These are phyloP conservation scores for Terrapene triunguis DNA, from an alignment of 2,113 vertebrate genomes.

Conservation along the genomic window DNA sequence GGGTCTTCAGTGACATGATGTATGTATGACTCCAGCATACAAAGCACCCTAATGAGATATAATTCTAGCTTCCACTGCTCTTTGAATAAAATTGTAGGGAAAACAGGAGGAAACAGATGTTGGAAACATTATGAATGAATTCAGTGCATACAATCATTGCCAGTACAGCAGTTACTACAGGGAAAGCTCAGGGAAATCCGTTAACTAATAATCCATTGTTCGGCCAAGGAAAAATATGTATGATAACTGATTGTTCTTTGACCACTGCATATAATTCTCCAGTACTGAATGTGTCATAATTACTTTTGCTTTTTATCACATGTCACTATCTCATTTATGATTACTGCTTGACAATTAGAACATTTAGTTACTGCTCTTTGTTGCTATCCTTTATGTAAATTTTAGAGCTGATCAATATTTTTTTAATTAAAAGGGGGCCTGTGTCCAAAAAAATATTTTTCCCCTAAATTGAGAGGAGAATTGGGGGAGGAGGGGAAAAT, in stretches of 20 bases:
- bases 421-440: not conserved
- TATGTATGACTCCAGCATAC: constrained; percentile 52
- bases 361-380: not conserved
- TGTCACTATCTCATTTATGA: not conserved
- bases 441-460: not conserved
- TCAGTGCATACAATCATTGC: constrained; percentile 41
- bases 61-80: constrained; percentile 14
- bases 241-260: not conserved
- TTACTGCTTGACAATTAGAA: not conserved
- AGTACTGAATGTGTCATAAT: not conserved
- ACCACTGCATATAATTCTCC: not conserved
- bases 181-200: constrained; percentile 79
- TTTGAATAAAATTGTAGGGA: constrained; percentile 48
- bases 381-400: not conserved
- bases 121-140: constrained; percentile 79
- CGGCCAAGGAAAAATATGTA: constrained; percentile 55
- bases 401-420: not conserved
- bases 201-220: constrained; percentile 76
- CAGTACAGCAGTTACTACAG: constrained; percentile 58
- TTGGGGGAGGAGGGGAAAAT: not conserved
- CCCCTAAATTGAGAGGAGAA: not conserved
- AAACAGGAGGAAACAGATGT: constrained; percentile 87
- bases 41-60: constrained; percentile 65
- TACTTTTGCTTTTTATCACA: constrained; percentile 49
- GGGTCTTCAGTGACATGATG: constrained; percentile 62